phyloP scores from a whole-genome alignment of 1,140 invertebrate genomes.

The Diachasmimorpha longicaudata region DNA sequence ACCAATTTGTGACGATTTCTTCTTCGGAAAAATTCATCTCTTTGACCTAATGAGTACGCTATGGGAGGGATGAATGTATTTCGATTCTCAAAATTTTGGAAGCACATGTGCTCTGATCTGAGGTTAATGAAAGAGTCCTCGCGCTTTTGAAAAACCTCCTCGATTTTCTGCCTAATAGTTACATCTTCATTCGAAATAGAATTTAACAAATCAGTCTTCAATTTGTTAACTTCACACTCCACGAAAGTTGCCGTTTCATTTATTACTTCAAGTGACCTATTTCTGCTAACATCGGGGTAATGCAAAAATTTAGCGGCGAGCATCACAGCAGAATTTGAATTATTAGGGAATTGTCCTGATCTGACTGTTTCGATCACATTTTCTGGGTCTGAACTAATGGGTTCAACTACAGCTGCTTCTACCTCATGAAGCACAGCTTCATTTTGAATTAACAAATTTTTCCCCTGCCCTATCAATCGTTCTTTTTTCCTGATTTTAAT shows the following conservation, averaged over 20 bases:
- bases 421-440: too few relatives aligned
- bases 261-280: conserved; percentile 12
- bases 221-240: too few relatives aligned
- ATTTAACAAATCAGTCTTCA: neutral
- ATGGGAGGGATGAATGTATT: conserved; percentile 6
- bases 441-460: too few relatives aligned
- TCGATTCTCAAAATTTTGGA: conserved; percentile 4
- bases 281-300: conserved; percentile 11
- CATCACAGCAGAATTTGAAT: neutral
- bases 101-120: conserved; percentile 3
- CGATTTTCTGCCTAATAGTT: conserved; percentile 7
- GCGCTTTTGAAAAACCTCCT: neutral
- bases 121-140: neutral
- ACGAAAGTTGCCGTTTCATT: neutral
- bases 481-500: too few relatives aligned
- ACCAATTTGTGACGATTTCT: neutral
- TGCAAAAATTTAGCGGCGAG: conserved; percentile 20
- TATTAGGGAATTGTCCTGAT: too few relatives aligned
- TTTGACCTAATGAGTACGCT: conserved; percentile 8
- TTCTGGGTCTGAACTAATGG: too few relatives aligned
- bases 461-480: too few relatives aligned
- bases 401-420: too few relatives aligned
- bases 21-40: neutral
- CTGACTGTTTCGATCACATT: too few relatives aligned
- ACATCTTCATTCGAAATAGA: neutral